phyloP scores from a whole-genome alignment of 2,113 vertebrate species.

The Variabilichromis moorii region DNA sequence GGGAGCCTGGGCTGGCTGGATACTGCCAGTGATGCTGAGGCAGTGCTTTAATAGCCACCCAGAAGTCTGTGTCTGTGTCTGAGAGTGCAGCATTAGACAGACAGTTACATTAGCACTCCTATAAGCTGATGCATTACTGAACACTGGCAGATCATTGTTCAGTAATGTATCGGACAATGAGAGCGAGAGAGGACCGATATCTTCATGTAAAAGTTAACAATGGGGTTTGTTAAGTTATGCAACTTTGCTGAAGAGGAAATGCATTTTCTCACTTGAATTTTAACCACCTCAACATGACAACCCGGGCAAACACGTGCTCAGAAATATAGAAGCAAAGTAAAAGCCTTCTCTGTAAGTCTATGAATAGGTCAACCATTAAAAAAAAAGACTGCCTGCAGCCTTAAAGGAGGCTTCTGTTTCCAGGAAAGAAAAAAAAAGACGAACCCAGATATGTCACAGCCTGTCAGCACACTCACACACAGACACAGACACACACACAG shows the following conservation, averaged over 20 bases:
- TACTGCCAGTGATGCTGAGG: constrained; percentile 17
- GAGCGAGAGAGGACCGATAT: neutral
- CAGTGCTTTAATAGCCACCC: constrained; percentile 25
- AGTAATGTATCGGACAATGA: neutral
- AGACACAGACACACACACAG: neutral
- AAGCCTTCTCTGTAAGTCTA: neutral
- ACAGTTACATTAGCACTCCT: neutral
- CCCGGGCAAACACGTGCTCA: neutral
- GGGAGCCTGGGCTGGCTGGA: constrained; percentile 15
- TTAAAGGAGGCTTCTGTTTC: constrained; percentile 5
- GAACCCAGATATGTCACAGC: constrained; percentile 34
- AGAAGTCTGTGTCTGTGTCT: constrained; percentile 15
- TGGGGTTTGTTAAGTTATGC: neutral
- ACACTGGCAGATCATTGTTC: neutral
- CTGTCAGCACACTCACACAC: neutral
- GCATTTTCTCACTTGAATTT: neutral
- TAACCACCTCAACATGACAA: neutral
- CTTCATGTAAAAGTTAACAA: neutral
- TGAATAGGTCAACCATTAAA: neutral
- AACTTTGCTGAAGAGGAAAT: neutral
- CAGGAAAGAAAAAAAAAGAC: constrained; percentile 1
- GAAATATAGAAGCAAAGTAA: neutral
- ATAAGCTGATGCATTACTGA: neutral
- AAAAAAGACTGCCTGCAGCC: neutral
- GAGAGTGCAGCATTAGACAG: constrained; percentile 1